A percentile compares a stretch with the other conserved stretches of the same genome.
phyloP scores from a whole-genome alignment of 1,140 invertebrate genomes.

The Megalopta genalis region DNA sequence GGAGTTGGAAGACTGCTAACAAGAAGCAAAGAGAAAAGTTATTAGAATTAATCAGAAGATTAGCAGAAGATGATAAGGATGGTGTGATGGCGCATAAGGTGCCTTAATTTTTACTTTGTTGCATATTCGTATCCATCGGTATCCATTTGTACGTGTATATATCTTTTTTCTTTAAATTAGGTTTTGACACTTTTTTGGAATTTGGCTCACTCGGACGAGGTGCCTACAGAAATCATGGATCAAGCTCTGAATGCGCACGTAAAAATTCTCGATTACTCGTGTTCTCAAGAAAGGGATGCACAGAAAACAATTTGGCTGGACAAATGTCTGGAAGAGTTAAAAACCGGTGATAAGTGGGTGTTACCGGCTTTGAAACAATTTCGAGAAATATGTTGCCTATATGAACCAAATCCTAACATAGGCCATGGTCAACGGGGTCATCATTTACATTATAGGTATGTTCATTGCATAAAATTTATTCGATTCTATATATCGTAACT shows the following conservation, averaged over 20 bases:
- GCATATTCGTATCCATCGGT: neutral
- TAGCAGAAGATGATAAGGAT: slow-evolving; percentile 99
- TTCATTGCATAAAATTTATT: neutral
- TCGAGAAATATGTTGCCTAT: slow-evolving; percentile 96
- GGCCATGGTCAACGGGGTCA: slow-evolving; percentile 83
- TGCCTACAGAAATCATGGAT: slow-evolving; percentile 98
- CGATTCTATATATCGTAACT: neutral
- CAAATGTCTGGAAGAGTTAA: slow-evolving; percentile 97
- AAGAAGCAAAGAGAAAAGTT: slow-evolving; percentile 98
- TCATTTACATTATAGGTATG: slow-evolving; percentile 84
- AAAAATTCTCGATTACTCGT: slow-evolving; percentile 98
- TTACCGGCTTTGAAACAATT: slow-evolving; percentile 97
- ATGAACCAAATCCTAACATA: slow-evolving; percentile 90
- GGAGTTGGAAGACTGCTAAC: slow-evolving; percentile 96
- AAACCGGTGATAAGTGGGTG: slow-evolving; percentile 93
- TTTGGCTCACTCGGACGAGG: slow-evolving; percentile 96
- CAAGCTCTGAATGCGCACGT: slow-evolving; percentile 96
- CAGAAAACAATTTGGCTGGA: slow-evolving; percentile 98
- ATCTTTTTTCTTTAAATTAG: slow-evolving; percentile 74
- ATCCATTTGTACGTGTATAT: neutral
- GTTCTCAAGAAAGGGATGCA: slow-evolving; percentile 96
- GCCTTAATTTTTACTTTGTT: slow-evolving; percentile 44
- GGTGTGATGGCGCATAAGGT: slow-evolving; percentile 99
- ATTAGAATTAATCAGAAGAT: slow-evolving; percentile 94
- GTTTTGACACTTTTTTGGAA: slow-evolving; percentile 98